Base-by-base conservation (phyloP, 2,113 vertebrate genomes). In the Sebastes schlegelii region DNA sequence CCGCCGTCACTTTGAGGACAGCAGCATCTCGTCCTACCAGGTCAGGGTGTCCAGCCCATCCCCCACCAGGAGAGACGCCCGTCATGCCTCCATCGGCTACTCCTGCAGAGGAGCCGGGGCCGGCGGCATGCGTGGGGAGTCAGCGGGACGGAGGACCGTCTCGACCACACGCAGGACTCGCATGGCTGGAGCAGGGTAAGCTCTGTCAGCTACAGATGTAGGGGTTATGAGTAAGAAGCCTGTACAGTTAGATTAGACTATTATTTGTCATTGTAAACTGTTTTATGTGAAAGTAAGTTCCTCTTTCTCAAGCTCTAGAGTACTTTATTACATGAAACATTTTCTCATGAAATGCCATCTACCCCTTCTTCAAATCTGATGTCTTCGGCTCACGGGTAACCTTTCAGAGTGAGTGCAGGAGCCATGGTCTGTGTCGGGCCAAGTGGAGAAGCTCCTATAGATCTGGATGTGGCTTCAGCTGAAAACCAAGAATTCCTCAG, bases 11-110 rank as follows among this genome's bases (percentile, higher is more conserved):
- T 96, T 96, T 68, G 94, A 95, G 90, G 95, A 94, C 76, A 92
- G 83, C 84, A 84, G 86, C 84, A 86, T 82, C 86, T 89, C 77
- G 9, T 85, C 85, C 84, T 92, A 94, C 80, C 92, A 94, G 85
- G 93, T 95, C 82, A 90, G 95, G 86, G 93, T 96, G 80, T 92
- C 93, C 87, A 96, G 95, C 80, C 95, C 92, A 1, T 96, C 95
- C 54, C 95, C 94, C 1, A 81, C 82, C 58, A 87, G 94, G 84
- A 91, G 86, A 85, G 86, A 92, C 2, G 60, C 16, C 43, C 89
- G 94, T 4, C 77, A 65, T 75, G 90, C 86, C 42, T 93, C 94
- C 4, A 60, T 89, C 1, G 92, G 92, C 83, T 94, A 87, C 81
- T 67, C 91, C 54, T 92, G 72, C 55, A 88, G 86, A 82, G 34